Percentiles rank a stretch among this genome's conserved stretches.
Evolutionary conservation across 2,888 invertebrate species (phyloP).

Genomic region (Pterostichus niger): DNA sequence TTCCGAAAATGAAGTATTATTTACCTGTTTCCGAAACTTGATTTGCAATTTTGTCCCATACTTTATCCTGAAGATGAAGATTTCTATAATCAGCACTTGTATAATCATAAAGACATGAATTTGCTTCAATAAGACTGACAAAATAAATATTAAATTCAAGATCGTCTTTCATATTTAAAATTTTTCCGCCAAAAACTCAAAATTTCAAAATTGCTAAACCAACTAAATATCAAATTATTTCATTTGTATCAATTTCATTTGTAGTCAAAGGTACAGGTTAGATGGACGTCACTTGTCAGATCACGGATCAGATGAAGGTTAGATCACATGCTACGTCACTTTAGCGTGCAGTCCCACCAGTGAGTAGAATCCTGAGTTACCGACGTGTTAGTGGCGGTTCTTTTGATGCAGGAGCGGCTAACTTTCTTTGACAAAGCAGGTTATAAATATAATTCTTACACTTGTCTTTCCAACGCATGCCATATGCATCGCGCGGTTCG

Average conservation of each 20-base stretch:
- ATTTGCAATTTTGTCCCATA: constrained; percentile 30
- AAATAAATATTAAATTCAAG: constrained; percentile 52
- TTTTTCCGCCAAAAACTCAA: constrained; percentile 6
- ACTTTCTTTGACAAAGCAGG: constrained; percentile 30
- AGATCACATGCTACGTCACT: constrained; percentile 43
- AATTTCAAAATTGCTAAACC: not conserved
- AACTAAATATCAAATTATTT: not conserved
- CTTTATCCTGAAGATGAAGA: constrained; percentile 28
- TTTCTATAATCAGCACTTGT: constrained; percentile 51
- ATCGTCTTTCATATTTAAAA: constrained; percentile 51
- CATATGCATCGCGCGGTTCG: constrained; percentile 25
- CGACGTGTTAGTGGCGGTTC: constrained; percentile 45
- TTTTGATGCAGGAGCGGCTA: constrained; percentile 52
- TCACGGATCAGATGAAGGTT: constrained; percentile 45
- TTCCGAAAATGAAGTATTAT: not conserved
- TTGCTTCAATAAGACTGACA: constrained; percentile 43
- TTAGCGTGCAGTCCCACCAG: not conserved
- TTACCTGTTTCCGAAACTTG: constrained; percentile 47
- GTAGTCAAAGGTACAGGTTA: constrained; percentile 17
- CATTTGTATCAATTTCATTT: not conserved
- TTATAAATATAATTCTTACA: constrained; percentile 50
- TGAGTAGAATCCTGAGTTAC: constrained; percentile 17
- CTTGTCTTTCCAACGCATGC: constrained; percentile 31
- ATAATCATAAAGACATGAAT: constrained; percentile 47
- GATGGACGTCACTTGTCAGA: constrained; percentile 29